A percentile compares a stretch with the other conserved stretches of the same genome.
Evolutionary conservation across 2,113 vertebrate species (phyloP).

Genomic region (Sardina pilchardus): DNA sequence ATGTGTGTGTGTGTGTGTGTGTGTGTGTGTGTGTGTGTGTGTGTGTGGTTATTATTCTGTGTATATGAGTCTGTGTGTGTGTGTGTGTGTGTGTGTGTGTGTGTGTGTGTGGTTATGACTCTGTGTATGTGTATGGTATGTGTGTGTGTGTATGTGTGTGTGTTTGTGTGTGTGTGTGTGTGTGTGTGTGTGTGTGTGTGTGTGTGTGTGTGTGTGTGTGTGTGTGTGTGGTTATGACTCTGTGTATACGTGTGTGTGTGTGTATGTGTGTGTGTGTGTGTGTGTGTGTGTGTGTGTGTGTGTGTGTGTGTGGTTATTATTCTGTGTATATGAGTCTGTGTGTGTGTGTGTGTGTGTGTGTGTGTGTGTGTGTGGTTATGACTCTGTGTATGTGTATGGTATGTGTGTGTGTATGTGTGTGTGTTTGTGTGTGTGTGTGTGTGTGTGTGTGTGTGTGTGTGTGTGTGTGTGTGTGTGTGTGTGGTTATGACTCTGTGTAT

Average conservation of each 20-base stretch:
- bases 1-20: slow-evolving; percentile 10
- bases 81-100: neutral
- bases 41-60: neutral
- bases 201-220: slow-evolving; percentile 15
- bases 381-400: no score
- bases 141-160: neutral
- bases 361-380: neutral
- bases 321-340: neutral
- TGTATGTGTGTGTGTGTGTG: neutral
- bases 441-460: neutral
- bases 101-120: neutral
- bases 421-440: neutral
- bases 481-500: neutral
- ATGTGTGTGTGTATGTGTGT: slow-evolving; percentile 2
- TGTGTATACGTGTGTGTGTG: no score
- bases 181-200: slow-evolving; percentile 21
- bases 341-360: slow-evolving; percentile 6
- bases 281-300: slow-evolving; percentile 12
- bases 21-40: neutral
- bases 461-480: neutral
- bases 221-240: no score
- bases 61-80: neutral
- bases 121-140: neutral
- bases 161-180: slow-evolving; percentile 21
- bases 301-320: neutral